phyloP scores from a whole-genome alignment of 2,113 vertebrate species.

The Platichthys stellatus region DNA sequence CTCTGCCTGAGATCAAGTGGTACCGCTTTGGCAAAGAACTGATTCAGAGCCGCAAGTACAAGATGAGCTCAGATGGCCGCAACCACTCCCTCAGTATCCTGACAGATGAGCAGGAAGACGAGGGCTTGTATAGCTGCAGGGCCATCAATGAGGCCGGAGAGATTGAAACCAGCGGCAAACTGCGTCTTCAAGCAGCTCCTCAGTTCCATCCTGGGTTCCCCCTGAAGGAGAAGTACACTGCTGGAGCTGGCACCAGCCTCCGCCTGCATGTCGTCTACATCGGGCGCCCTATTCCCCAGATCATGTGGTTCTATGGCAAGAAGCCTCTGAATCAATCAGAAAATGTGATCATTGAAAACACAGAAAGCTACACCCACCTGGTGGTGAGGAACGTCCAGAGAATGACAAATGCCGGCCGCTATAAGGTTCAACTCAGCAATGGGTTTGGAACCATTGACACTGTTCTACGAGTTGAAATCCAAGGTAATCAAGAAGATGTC shows the following conservation, averaged over 20 bases:
- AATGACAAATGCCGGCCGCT: slow-evolving; percentile 93
- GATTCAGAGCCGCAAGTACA: slow-evolving; percentile 97
- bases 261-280: slow-evolving; percentile 96
- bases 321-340: slow-evolving; percentile 93
- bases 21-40: slow-evolving; percentile 96
- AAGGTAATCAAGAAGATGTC: slow-evolving; percentile 84
- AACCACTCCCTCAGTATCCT: slow-evolving; percentile 92
- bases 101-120: slow-evolving; percentile 98
- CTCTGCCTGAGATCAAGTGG: slow-evolving; percentile 98
- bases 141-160: slow-evolving; percentile 95
- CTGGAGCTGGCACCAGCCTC: slow-evolving; percentile 92
- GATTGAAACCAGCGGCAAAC: slow-evolving; percentile 93
- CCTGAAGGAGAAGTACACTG: slow-evolving; percentile 93
- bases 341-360: slow-evolving; percentile 93
- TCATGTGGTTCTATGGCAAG: slow-evolving; percentile 97
- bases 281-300: slow-evolving; percentile 96
- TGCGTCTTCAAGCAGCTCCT: slow-evolving; percentile 92
- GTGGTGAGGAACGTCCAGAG: slow-evolving; percentile 95
- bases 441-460: slow-evolving; percentile 91
- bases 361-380: slow-evolving; percentile 95
- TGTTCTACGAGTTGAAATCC: slow-evolving; percentile 92
- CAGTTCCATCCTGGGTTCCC: slow-evolving; percentile 97
- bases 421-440: slow-evolving; percentile 98
- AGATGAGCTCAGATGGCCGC: slow-evolving; percentile 97
- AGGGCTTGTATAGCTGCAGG: slow-evolving; percentile 94